Percentiles rank a stretch among this genome's conserved stretches.
Conservation (phyloP, 2,888 invertebrate genomes). For the Nemoura dubitans region DNA sequence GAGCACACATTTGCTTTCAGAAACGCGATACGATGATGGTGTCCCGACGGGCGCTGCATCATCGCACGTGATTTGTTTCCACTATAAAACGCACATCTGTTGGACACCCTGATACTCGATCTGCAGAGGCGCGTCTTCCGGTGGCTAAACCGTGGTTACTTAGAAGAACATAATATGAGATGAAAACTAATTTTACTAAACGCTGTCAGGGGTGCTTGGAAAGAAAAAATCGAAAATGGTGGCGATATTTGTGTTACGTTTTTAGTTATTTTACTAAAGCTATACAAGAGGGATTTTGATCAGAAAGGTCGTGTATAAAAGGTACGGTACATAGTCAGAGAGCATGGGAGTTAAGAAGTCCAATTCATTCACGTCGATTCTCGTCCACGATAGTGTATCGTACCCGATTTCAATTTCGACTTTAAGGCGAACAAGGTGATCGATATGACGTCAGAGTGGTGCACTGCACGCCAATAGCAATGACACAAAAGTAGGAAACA, state of each 20-base stretch:
- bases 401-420: not conserved
- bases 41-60: not conserved
- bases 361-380: not conserved
- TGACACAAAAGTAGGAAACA: not conserved
- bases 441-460: not conserved
- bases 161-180: slow-evolving; percentile 1
- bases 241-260: not conserved
- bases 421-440: not conserved
- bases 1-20: not conserved
- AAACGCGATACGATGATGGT: not conserved
- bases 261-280: not conserved
- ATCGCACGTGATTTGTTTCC: not conserved
- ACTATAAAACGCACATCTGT: not conserved
- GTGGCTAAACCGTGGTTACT: not conserved
- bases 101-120: not conserved
- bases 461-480: not conserved
- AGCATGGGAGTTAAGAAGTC: not conserved
- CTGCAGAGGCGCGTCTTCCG: not conserved
- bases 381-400: not conserved
- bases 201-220: not conserved
- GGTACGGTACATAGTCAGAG: not conserved
- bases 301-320: not conserved
- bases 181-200: not conserved
- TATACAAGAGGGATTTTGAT: not conserved
- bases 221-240: not conserved